phyloP scores from a whole-genome alignment of 2,113 vertebrate species.

The Struthidea cinerea region DNA sequence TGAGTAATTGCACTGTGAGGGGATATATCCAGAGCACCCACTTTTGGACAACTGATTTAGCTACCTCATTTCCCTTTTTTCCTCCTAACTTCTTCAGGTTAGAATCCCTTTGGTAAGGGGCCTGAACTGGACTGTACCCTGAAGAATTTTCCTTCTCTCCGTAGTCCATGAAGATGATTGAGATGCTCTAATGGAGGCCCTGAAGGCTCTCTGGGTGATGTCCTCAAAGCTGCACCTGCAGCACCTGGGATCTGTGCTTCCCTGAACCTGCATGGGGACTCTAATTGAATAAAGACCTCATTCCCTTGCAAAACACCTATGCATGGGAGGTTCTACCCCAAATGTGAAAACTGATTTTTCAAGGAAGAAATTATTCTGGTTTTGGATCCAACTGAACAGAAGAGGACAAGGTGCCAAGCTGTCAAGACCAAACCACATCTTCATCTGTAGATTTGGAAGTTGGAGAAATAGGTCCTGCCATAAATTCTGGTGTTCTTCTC shows the following conservation, averaged over 20 bases:
- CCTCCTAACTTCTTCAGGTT: background rate
- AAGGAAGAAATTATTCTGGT: background rate
- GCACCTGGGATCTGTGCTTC: background rate
- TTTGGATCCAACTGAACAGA: background rate
- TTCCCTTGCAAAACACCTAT: background rate
- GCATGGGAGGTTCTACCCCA: background rate
- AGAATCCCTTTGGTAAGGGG: background rate
- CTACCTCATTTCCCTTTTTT: background rate
- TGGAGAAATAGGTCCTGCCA: background rate
- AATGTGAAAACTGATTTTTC: background rate
- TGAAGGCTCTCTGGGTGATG: background rate
- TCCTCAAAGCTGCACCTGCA: background rate
- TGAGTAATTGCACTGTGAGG: background rate
- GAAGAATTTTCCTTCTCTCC: background rate
- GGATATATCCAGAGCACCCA: background rate
- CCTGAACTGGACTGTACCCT: background rate
- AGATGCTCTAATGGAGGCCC: background rate
- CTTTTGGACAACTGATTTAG: background rate
- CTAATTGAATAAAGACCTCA: background rate
- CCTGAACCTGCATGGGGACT: background rate
- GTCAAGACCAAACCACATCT: background rate
- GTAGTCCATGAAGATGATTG: accelerated
- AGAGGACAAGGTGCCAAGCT: background rate
- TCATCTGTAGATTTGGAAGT: background rate
- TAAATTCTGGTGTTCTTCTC: background rate